These are phyloP conservation scores for Myiagra hebetior DNA, from an alignment of 2,113 vertebrate genomes.

Conservation along the genomic window DNA sequence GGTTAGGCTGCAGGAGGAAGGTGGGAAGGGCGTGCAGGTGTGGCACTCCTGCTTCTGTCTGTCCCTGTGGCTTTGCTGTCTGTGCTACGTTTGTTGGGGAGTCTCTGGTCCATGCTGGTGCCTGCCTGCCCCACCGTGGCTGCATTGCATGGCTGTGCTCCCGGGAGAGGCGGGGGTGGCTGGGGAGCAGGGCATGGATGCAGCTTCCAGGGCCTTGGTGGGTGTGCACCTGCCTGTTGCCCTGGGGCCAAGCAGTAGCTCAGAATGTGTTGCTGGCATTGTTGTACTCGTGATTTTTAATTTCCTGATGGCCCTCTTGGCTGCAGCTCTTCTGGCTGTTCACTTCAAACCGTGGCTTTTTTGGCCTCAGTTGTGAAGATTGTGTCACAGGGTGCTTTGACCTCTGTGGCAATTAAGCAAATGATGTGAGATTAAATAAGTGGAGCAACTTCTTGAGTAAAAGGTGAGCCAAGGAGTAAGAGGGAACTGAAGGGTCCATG, in stretches of 20 bases:
- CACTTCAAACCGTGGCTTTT: rapidly evolving
- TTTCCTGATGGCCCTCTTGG: background rate
- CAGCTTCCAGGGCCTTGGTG: background rate
- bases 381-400: background rate
- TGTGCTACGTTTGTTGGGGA: background rate
- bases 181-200: background rate
- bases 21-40: background rate
- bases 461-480: background rate
- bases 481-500: background rate
- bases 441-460: background rate
- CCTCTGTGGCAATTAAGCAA: background rate
- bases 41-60: background rate
- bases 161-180: rapidly evolving
- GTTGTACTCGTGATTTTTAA: rapidly evolving
- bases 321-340: background rate
- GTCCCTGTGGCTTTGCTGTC: background rate
- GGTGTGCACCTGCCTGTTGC: background rate
- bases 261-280: background rate
- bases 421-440: background rate
- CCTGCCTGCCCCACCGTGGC: background rate
- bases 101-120: background rate
- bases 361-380: background rate
- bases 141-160: background rate
- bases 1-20: background rate
- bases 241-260: background rate